Base-by-base conservation (phyloP, 2,888 invertebrate genomes). In the Danaus chrysippus region DNA sequence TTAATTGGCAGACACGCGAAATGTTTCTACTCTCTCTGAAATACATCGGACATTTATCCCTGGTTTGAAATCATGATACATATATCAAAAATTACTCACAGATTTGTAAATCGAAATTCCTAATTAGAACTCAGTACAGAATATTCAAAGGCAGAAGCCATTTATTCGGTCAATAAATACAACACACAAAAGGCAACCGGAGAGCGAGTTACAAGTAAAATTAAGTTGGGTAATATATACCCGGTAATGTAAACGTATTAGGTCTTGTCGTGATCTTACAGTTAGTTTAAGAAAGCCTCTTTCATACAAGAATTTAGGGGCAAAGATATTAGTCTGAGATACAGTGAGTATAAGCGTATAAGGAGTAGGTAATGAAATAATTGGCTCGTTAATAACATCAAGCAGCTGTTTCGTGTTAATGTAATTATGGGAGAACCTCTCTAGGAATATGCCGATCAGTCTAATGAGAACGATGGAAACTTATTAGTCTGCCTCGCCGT, bases 311-410 rank as follows among this genome's bases (percentile, higher is more conserved):
- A 62, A 54, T 62, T 60, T 56, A 60, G 23, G 44, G 59, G 60
- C 63, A 63, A 52, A 44, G 64, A 62, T 64, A 61, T 59, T 43
- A 64, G 58, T 64, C 59, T 61, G 17, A 62, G 64, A 64, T 66
- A 66, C 62, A 66, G 64, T 66, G 56, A 54, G 60, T 65, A 58
- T 55, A 59, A 10, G 54, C 65, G 59, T 67, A 67, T 66, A 63
- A 67, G 63, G 67, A 70, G 70, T 67, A 66, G 64, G 66, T 70
- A 70, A 70, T 67, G 70, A 59, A 63, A 68, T 70, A 68, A 70
- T 70, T 70, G 68, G 68, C 68, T 68, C 70, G 60, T 70, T 70
- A 68, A 68, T 70, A 70, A 67, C 65, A 49, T 64, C 62, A 59
- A 58, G 66, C 23, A 46, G 62, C 64, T 57, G 57, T 49, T 56